Base-by-base conservation (phyloP, 2,888 invertebrate species). In the Brachyopa scutellaris region DNA sequence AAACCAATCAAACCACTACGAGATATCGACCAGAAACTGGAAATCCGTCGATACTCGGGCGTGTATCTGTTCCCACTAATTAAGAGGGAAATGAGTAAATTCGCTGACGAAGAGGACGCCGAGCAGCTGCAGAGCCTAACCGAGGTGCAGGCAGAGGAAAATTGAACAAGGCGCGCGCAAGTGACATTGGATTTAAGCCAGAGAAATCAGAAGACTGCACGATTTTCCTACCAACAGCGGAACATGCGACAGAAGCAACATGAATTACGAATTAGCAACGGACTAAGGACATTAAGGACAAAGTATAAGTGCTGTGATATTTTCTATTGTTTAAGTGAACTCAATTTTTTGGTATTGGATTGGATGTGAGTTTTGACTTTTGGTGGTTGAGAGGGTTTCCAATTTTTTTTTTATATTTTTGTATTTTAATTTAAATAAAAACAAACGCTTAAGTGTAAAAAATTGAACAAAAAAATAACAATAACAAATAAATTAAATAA, bases 1-100 rank as follows among this genome's bases (percentile, higher is more conserved):
- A 72, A 85, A 29, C 66, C 86, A 29, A 78, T 72, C 74, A 80
- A 64, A 45, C 80, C 70, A 23, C 61, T 84, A 21, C 66, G 76
- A 64, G 78, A 77, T 73, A 84, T 82, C 66, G 82, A 82, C 72
- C 82, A 84, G 77, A 79, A 77, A 59, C 69, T 80, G 38, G 84
- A 84, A 69, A 73, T 85, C 55, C 72, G 84, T 21, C 80, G 85
- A 72, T 85, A 86, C 80, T 86, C 86, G 45, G 85, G 85, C 53
- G 84, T 85, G 57, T 84, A 85, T 70, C 73, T 85, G 17, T 84
- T 85, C 59, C 86, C 86, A 53, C 84, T 85, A 62, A 85, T 86
- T 72, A 82, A 82, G 70, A 82, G 64, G 66, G 82, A 82, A 82
- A 82, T 82, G 45, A 77, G 53, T 42, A 82, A 66, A 82, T 76